Conservation (phyloP, 2,113 vertebrate genomes). For the Nettapus auritus region DNA sequence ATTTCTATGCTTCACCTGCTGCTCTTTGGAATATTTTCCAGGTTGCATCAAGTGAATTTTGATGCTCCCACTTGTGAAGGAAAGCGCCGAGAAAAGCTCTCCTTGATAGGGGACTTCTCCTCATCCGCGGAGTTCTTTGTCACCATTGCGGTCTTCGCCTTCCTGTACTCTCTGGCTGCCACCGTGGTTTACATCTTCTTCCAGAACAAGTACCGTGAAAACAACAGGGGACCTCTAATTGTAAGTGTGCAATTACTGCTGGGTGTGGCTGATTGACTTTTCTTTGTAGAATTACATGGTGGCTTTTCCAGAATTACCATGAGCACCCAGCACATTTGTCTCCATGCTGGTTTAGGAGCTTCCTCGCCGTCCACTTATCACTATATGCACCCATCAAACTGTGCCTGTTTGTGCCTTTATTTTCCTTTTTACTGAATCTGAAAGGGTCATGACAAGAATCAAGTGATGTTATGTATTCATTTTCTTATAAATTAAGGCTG, state of each 20-base stretch:
- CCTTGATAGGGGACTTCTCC: slow-evolving; percentile 92
- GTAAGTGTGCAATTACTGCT: slow-evolving; percentile 81
- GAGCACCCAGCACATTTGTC: not conserved
- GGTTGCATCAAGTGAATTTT: slow-evolving; percentile 94
- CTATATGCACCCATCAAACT: not conserved
- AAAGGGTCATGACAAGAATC: not conserved
- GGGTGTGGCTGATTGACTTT: not conserved
- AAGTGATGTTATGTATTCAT: not conserved
- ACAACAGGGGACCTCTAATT: slow-evolving; percentile 92
- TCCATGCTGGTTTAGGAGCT: not conserved
- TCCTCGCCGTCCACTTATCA: not conserved
- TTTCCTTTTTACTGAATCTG: not conserved
- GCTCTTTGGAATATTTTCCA: slow-evolving; percentile 65
- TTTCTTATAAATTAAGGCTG: not conserved
- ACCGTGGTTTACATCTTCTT: slow-evolving; percentile 95
- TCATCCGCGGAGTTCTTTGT: slow-evolving; percentile 98
- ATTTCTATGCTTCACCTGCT: not conserved
- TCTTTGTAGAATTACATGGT: not conserved
- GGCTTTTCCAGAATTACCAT: not conserved
- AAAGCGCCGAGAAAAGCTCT: slow-evolving; percentile 85
- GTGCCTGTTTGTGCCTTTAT: not conserved
- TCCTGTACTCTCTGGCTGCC: slow-evolving; percentile 94
- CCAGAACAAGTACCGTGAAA: slow-evolving; percentile 94
- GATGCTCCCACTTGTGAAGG: slow-evolving; percentile 91
- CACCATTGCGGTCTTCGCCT: slow-evolving; percentile 95